Base-by-base conservation (phyloP, 2,113 vertebrate species). In the Psephotus haematonotus region DNA sequence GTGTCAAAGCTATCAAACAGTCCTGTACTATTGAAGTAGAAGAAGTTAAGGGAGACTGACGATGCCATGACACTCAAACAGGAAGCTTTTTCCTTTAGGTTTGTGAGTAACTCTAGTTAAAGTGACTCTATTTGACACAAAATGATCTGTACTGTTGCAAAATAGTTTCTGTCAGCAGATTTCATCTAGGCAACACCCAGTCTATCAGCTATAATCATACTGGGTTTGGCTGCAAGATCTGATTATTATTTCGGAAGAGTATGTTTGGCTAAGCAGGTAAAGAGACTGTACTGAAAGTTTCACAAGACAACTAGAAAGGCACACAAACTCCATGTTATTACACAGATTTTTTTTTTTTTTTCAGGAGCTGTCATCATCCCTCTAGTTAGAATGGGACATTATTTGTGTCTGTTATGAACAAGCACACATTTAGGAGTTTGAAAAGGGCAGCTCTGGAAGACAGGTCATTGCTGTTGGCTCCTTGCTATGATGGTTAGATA, bases 91-190 rank as follows among this genome's bases (percentile, higher is more conserved):
- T 71, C 74, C 60, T 92, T 84, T 52, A 68, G 20, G 35, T 69
- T n/a, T 63, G 22, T 65, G 55, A 95, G 55, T 84, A 95, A 84
- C 46, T 76, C 67, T 20, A 76, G 60, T 89, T 83, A 57, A 92
- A 97, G 43, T 67, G 27, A 70, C 63, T 86, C 67, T 67, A 13
- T 80, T 88, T 63, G 86, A 94, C 86, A 90, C 60, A 75, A 94
- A 91, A 86, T 71, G 1, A 86, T 76, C 85, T 77, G 74, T 43
- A 55, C 82, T 60, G 43, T 91, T 94, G 88, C 83, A 91, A 88
- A 94, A 95, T 17, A 94, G 80, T 78, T 93, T 86, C 88, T 91
- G 80, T 79, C 70, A 91, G 77, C 63, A 94, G 70, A 95, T 65
- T 92, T 89, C 47, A 87, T 47, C 41, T 10, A 46, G 75, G 47